These are phyloP conservation scores for Thumatha senex DNA, from an alignment of 2,888 invertebrate genomes.

Conservation along the genomic window DNA sequence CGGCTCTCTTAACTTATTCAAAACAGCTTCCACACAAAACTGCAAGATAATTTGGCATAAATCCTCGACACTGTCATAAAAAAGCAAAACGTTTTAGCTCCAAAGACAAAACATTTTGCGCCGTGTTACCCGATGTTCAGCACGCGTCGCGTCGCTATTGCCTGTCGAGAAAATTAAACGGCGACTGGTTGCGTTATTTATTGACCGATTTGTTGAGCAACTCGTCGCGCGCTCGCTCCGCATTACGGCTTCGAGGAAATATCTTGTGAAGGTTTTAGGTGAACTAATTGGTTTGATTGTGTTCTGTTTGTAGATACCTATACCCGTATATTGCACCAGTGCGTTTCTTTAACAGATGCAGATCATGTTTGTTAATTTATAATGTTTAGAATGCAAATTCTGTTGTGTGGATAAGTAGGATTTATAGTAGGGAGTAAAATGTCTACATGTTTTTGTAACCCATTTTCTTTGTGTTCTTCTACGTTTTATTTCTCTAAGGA, in stretches of 20 bases:
- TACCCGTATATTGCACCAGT: too few species aligned
- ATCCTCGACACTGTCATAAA: constrained; percentile 35
- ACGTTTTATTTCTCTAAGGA: neutral
- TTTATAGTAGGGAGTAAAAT: neutral
- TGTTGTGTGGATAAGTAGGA: neutral
- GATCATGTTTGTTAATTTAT: neutral
- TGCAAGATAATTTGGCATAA: constrained; percentile 40
- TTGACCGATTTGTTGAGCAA: constrained; percentile 16
- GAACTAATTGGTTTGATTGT: constrained; percentile 38
- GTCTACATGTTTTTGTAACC: neutral
- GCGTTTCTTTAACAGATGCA: too few species aligned
- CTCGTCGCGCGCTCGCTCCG: constrained; percentile 10
- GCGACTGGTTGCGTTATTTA: constrained; percentile 21
- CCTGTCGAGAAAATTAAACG: constrained; percentile 35
- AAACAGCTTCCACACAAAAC: constrained; percentile 35
- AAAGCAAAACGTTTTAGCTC: constrained; percentile 34
- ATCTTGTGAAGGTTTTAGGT: constrained; percentile 36
- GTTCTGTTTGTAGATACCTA: constrained; percentile 18
- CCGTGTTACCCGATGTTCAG: constrained; percentile 36
- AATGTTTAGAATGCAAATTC: neutral
- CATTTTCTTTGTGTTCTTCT: neutral
- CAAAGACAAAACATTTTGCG: constrained; percentile 36
- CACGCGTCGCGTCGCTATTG: constrained; percentile 23
- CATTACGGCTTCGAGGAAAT: constrained; percentile 29
- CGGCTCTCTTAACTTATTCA: constrained; percentile 20